Conservation (phyloP, 2,888 invertebrate species). For the Pilophorus perplexus region DNA sequence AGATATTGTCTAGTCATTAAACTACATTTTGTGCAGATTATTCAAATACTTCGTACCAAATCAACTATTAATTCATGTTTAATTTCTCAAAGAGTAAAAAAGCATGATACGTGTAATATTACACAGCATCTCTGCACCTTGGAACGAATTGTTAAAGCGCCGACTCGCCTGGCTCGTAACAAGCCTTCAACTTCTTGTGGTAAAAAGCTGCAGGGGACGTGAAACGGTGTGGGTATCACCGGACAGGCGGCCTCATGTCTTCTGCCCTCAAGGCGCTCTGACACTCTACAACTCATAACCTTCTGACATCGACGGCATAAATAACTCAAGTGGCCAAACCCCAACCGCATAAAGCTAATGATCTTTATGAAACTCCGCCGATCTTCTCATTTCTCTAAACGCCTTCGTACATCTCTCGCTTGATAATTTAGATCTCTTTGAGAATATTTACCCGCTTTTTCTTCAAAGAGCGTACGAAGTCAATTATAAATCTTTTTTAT, state of each 20-base stretch:
- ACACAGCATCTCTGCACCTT: too few species aligned
- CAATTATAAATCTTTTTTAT: slow-evolving; percentile 10
- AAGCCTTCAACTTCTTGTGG: not conserved
- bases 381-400: not conserved
- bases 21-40: too few species aligned
- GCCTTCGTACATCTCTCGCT: too few species aligned
- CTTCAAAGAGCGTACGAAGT: not conserved
- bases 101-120: too few species aligned
- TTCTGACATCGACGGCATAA: not conserved
- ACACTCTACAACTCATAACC: slow-evolving; percentile 23
- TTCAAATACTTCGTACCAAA: too few species aligned
- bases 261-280: slow-evolving; percentile 2
- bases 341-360: slow-evolving; percentile 19
- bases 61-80: too few species aligned
- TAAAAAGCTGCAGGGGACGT: not conserved
- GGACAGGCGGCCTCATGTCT: not conserved
- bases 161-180: too few species aligned
- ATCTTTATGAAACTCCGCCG: slow-evolving; percentile 20
- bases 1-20: too few species aligned
- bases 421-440: too few species aligned
- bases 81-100: too few species aligned
- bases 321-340: slow-evolving; percentile 1
- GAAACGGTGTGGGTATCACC: not conserved
- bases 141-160: too few species aligned
- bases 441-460: not conserved